Base-by-base conservation (phyloP, 2,888 invertebrate species). In the Hypomecis punctinalis region DNA sequence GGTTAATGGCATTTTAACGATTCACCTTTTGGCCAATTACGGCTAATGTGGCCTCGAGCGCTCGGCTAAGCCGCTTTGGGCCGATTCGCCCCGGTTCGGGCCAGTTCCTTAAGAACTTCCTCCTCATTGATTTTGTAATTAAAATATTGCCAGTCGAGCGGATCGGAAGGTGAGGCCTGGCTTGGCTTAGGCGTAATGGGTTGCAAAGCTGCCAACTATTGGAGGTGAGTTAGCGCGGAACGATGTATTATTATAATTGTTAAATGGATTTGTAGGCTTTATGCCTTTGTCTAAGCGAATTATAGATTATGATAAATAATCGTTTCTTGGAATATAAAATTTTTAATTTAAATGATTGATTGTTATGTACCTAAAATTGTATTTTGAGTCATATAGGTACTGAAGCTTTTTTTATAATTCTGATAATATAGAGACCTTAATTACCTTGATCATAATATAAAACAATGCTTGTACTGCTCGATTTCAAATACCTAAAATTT, bases 1-100 rank as follows among this genome's bases (percentile, higher is more conserved):
- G 70, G 77, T 74, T 78, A 80, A 79, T 80, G 73, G 71, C 49
- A 71, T 74, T 78, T 75, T 77, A 77, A 76, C 74, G 76, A 77
- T 73, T 76, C 68, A 73, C 65, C 65, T 66, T 47, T 56, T 23
- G 65, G 40, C 54, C 67, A 63, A 64, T 67, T 62, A 64, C 45
- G 35, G 59, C 43, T 67, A 55, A 68, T 59, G 62, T 43, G 62
- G 51, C 61, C 58, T 61, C 52, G 58, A 36, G 36, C 55, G 55
- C 57, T 33, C 55, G 47, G 55, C 52, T 56, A 46, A 63, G 67
- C 63, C 61, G 61, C 57, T 66, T 61, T 49, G 6, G n/a, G 45
- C 23, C 45, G 7, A 33, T 53, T 53, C 10, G 52, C 40, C 39
- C 56, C 52, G 57, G 58, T 66, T 54, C 46, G 1, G 40, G 46